Conservation (phyloP, 1,140 invertebrate genomes). For the Conus ventricosus region DNA sequence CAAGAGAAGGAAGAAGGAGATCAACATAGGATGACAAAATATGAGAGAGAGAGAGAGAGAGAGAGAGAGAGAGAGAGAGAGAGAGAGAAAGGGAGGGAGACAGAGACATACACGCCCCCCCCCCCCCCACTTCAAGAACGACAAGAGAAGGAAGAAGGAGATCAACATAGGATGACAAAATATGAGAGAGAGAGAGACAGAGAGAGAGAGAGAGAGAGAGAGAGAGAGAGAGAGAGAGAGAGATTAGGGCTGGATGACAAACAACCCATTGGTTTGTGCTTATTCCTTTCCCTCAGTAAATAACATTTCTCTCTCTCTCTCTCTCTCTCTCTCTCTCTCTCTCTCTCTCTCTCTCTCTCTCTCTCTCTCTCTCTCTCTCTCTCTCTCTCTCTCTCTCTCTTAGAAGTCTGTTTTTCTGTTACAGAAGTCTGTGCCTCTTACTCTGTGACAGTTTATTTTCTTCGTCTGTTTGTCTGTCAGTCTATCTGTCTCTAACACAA, state of each 20-base stretch:
- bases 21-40: neutral
- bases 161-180: neutral
- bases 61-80: slow-evolving; percentile 10
- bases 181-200: neutral
- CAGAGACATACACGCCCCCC: neutral
- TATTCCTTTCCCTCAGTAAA: too few relatives aligned
- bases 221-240: slow-evolving; percentile 5
- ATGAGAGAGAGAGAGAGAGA: slow-evolving; percentile 1
- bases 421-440: too few relatives aligned
- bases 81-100: neutral
- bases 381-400: too few relatives aligned
- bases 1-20: neutral
- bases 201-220: slow-evolving; percentile 10
- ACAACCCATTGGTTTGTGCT: neutral
- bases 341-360: too few relatives aligned
- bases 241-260: neutral
- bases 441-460: too few relatives aligned
- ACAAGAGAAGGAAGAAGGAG: neutral
- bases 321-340: too few relatives aligned
- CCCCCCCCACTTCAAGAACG: neutral
- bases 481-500: too few relatives aligned
- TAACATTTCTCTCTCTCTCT: too few relatives aligned
- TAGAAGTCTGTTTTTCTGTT: too few relatives aligned
- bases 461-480: too few relatives aligned
- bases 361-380: too few relatives aligned